Percentiles rank a stretch among this genome's conserved stretches.
Conservation (phyloP, 2,797 vertebrate genomes). For the Myioborus miniatus region DNA sequence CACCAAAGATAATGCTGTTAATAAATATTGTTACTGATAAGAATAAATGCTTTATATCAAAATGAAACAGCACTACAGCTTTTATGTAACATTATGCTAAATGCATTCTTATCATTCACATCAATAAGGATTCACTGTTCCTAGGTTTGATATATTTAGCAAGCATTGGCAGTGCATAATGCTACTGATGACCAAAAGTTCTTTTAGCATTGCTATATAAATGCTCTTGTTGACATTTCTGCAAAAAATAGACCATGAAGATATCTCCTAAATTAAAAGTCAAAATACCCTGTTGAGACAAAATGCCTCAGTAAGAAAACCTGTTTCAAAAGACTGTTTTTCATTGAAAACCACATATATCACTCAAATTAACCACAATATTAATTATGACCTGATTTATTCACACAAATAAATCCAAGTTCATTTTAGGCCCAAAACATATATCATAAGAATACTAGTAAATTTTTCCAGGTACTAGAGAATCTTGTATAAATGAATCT, state of each 20-base stretch:
- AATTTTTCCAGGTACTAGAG: constrained; percentile 64
- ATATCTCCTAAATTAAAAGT: constrained; percentile 30
- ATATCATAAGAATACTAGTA: constrained; percentile 14
- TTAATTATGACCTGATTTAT: constrained; percentile 36
- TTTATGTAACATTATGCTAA: background rate
- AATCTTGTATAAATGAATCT: constrained; percentile 90
- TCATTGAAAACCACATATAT: background rate
- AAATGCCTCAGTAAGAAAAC: background rate
- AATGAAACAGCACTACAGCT: background rate
- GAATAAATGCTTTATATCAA: background rate
- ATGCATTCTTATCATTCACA: background rate
- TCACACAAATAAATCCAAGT: constrained; percentile 4
- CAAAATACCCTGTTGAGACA: background rate
- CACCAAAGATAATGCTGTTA: background rate
- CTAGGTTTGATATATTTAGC: background rate
- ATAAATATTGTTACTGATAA: background rate
- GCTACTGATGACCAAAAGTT: background rate
- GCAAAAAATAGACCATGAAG: background rate
- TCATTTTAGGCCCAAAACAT: background rate
- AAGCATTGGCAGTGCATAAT: background rate
- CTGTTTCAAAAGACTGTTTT: background rate
- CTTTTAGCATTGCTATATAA: background rate
- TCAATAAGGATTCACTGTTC: background rate
- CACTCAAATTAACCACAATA: background rate
- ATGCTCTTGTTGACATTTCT: background rate